Conservation (phyloP, 37 sponge, comb jelly and placozoan species). For the Spongilla lacustris region DNA sequence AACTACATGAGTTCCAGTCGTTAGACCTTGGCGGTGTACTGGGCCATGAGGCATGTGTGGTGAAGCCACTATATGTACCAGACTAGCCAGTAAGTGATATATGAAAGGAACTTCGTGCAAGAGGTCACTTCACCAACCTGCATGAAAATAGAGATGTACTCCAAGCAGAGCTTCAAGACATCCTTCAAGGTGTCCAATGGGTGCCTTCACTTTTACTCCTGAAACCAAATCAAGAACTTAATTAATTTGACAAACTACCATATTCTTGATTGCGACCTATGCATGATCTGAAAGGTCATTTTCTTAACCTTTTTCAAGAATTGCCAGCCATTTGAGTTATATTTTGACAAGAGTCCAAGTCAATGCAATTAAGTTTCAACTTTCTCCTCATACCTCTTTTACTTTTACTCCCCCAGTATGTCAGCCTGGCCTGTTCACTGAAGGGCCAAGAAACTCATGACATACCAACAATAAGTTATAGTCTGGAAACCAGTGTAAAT, state of each 20-base stretch:
- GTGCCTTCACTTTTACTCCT: constrained; percentile 33
- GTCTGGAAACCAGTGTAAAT: too few species aligned
- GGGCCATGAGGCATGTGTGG: neutral
- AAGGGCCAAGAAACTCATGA: too few species aligned
- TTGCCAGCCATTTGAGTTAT: constrained; percentile 1
- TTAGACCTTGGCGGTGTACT: constrained; percentile 14
- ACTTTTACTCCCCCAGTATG: too few species aligned
- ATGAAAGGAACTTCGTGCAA: constrained; percentile 16
- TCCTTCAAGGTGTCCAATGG: constrained; percentile 32
- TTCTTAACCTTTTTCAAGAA: constrained; percentile 2
- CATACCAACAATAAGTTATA: too few species aligned
- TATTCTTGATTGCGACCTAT: constrained; percentile 19
- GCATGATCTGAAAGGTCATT: constrained; percentile 40
- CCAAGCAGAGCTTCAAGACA: neutral
- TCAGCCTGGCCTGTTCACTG: too few species aligned
- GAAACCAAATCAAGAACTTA: constrained; percentile 3
- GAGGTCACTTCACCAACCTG: neutral
- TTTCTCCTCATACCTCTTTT: too few species aligned
- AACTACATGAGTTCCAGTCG: constrained; percentile 6
- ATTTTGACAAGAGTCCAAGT: too few species aligned
- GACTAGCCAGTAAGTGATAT: neutral
- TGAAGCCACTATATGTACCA: constrained; percentile 12
- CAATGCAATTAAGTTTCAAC: too few species aligned
- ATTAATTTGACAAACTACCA: constrained; percentile 13
- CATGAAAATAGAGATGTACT: constrained; percentile 9